Conservation (phyloP, 1,140 invertebrate genomes). For the Drosophila leontia region DNA sequence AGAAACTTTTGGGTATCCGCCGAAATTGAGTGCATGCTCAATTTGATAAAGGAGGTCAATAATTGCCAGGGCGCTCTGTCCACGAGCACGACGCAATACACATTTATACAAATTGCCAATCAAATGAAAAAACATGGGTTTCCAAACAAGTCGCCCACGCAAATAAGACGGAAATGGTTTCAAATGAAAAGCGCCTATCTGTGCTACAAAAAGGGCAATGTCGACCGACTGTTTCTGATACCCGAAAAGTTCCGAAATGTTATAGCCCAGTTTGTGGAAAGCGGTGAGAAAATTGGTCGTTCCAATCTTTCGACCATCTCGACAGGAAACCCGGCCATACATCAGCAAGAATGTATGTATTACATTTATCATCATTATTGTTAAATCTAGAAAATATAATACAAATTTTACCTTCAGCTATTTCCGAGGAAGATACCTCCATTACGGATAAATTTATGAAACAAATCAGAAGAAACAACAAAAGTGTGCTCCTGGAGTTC, state of each 20-base stretch:
- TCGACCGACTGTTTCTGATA: constrained; percentile 67
- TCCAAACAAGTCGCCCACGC: constrained; percentile 75
- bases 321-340: constrained; percentile 18
- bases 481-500: constrained; percentile 49
- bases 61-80: constrained; percentile 49
- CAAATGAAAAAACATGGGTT: constrained; percentile 77
- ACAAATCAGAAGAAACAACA: constrained; percentile 62
- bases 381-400: not conserved
- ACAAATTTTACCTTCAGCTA: not conserved
- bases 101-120: constrained; percentile 72
- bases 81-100: constrained; percentile 69
- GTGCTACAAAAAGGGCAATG: constrained; percentile 78
- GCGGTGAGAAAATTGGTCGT: constrained; percentile 48
- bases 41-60: constrained; percentile 65
- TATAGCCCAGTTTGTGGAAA: constrained; percentile 77
- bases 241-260: constrained; percentile 68
- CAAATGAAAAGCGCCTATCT: constrained; percentile 81
- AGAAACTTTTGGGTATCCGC: constrained; percentile 76
- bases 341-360: constrained; percentile 22
- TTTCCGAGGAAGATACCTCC: constrained; percentile 16
- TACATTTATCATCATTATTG: not conserved
- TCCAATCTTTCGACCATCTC: constrained; percentile 34
- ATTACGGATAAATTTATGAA: constrained; percentile 51
- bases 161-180: constrained; percentile 78
- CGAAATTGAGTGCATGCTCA: constrained; percentile 79